Evolutionary conservation across 1,140 invertebrate species (phyloP).

Genomic region (Araneus ventricosus): DNA sequence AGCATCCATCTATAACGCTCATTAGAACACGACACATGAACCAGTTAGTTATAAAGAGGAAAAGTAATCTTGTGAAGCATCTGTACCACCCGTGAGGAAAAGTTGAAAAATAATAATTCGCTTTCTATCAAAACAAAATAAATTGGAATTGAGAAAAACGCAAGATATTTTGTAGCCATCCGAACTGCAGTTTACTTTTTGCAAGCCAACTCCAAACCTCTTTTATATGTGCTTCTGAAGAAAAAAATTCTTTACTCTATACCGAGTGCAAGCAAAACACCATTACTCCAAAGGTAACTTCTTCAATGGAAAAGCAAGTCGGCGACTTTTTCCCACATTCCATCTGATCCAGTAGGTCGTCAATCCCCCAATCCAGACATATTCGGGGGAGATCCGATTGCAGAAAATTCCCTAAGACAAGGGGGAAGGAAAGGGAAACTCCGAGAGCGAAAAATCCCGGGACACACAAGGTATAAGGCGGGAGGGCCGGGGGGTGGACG

Average conservation of each 20-base stretch:
- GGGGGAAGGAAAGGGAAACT: constrained; percentile 11
- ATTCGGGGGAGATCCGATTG: neutral
- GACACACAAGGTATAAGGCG: neutral
- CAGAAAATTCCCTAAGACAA: constrained; percentile 41
- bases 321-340: too few species aligned
- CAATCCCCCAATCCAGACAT: neutral
- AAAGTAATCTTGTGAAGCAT: too few species aligned
- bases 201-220: too few species aligned
- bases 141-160: neutral
- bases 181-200: too few species aligned
- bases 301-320: neutral
- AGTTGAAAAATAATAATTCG: too few species aligned
- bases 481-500: neutral
- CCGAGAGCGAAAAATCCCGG: constrained; percentile 53
- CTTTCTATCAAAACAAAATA: neutral
- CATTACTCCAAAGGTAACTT: neutral
- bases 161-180: neutral
- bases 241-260: neutral
- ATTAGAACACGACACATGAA: too few species aligned
- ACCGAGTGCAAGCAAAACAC: neutral
- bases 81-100: too few species aligned
- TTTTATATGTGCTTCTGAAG: neutral
- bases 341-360: neutral
- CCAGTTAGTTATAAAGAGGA: too few species aligned
- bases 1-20: too few species aligned